Percentiles rank a stretch among this genome's conserved stretches.
Evolutionary conservation across 2,797 vertebrate species (phyloP).

Genomic region (Anniella stebbinsi): DNA sequence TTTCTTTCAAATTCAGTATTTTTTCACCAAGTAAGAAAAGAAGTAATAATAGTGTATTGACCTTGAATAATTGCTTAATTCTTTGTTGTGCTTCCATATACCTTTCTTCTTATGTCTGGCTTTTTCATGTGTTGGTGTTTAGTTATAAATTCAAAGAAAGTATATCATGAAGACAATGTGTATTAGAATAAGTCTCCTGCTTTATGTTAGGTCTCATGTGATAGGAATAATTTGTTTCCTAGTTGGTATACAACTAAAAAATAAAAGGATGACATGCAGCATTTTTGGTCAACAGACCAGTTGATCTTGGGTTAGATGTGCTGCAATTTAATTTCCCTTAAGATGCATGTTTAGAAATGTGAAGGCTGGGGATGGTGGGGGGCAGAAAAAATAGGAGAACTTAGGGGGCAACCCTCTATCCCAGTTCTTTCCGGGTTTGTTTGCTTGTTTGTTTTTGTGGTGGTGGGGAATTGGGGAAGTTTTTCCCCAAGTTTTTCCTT

Average conservation of each 20-base stretch:
- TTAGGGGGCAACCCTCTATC: too few species aligned
- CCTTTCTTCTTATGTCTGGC: constrained; percentile 43
- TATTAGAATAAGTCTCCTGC: background rate
- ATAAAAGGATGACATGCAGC: background rate
- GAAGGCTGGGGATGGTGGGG: too few species aligned
- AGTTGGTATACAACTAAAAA: background rate
- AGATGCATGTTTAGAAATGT: background rate
- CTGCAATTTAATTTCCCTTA: background rate
- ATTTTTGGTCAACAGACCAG: background rate
- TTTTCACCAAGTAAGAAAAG: constrained; percentile 10
- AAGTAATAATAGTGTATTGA: constrained; percentile 43
- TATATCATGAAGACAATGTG: constrained; percentile 27
- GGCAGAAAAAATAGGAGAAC: too few species aligned
- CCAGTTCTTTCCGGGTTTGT: too few species aligned
- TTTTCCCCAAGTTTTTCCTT: too few species aligned
- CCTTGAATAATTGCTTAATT: constrained; percentile 54
- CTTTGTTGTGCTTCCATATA: constrained; percentile 48
- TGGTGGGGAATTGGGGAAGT: too few species aligned
- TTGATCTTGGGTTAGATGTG: background rate
- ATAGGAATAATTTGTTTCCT: constrained; percentile 25
- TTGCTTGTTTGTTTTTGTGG: too few species aligned
- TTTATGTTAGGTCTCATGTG: background rate
- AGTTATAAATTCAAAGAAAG: constrained; percentile 33
- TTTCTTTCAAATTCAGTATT: constrained; percentile 57
- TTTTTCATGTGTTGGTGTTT: constrained; percentile 52